A percentile compares a stretch with the other conserved stretches of the same genome.
Conservation (phyloP, 2,797 vertebrate genomes). For the Simalia tracyae region DNA sequence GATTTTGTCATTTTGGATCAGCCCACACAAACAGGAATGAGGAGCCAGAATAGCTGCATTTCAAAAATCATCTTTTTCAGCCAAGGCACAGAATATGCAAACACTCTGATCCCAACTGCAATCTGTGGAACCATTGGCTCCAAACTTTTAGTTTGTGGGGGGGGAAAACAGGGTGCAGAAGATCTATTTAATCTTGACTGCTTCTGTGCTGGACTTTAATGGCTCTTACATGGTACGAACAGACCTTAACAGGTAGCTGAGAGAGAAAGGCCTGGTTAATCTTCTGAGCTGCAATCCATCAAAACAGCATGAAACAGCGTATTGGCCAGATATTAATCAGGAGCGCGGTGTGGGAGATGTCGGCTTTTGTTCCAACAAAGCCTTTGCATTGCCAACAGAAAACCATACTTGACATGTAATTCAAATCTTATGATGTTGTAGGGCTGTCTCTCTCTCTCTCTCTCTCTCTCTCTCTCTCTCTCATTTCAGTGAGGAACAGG, state of each 20-base stretch:
- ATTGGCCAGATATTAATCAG: conserved; percentile 61
- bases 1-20: too few relatives aligned
- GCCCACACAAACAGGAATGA: too few relatives aligned
- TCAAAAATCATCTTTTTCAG: neutral
- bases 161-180: neutral
- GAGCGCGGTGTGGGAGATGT: conserved; percentile 19
- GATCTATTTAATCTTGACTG: neutral
- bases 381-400: conserved; percentile 63
- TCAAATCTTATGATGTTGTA: conserved; percentile 57
- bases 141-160: neutral
- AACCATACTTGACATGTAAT: conserved; percentile 69
- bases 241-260: conserved; percentile 51
- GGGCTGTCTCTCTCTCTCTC: neutral
- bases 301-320: conserved; percentile 33
- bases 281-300: conserved; percentile 57
- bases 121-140: neutral
- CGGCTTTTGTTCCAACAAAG: conserved; percentile 60
- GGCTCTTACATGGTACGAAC: conserved; percentile 47
- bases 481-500: conserved; percentile 37
- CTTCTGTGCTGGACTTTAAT: neutral
- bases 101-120: too few relatives aligned
- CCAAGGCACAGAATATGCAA: neutral
- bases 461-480: conserved; percentile 12
- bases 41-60: neutral
- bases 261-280: conserved; percentile 58